These are phyloP conservation scores for Molorchus minor DNA, from an alignment of 2,888 invertebrate genomes.

Conservation along the genomic window DNA sequence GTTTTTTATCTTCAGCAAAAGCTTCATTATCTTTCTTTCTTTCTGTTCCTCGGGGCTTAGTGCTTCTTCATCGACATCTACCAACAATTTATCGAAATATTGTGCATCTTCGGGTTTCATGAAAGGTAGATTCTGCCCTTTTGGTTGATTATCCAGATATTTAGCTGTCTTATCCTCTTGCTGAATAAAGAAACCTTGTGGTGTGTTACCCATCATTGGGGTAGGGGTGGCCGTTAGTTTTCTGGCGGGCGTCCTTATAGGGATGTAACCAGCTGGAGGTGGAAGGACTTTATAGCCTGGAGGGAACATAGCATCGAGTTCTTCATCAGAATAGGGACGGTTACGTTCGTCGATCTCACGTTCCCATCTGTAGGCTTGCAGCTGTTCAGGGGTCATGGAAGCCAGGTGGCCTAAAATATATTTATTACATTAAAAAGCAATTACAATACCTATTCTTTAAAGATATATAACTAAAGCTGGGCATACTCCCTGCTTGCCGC, in stretches of 20 bases:
- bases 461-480: too few relatives aligned
- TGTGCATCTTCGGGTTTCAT: slow-evolving; percentile 99
- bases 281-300: slow-evolving; percentile 86
- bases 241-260: slow-evolving; percentile 96
- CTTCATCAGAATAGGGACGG: slow-evolving; percentile 95
- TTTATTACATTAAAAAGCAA: background rate
- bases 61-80: slow-evolving; percentile 97
- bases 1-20: slow-evolving; percentile 97
- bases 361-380: slow-evolving; percentile 98
- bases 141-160: slow-evolving; percentile 96
- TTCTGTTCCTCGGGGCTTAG: slow-evolving; percentile 96
- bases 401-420: slow-evolving; percentile 82
- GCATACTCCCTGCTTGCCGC: too few relatives aligned
- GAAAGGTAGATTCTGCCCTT: slow-evolving; percentile 86
- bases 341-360: slow-evolving; percentile 98
- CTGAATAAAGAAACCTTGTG: slow-evolving; percentile 95
- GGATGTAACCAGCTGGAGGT: slow-evolving; percentile 78
- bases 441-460: too few relatives aligned
- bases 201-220: slow-evolving; percentile 86
- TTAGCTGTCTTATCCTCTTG: slow-evolving; percentile 86
- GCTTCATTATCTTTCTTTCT: slow-evolving; percentile 99
- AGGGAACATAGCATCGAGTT: slow-evolving; percentile 96
- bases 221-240: slow-evolving; percentile 99
- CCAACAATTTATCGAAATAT: slow-evolving; percentile 97
- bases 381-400: slow-evolving; percentile 99